Base-by-base conservation (phyloP, 2,797 vertebrate species). In the Liasis olivaceus region DNA sequence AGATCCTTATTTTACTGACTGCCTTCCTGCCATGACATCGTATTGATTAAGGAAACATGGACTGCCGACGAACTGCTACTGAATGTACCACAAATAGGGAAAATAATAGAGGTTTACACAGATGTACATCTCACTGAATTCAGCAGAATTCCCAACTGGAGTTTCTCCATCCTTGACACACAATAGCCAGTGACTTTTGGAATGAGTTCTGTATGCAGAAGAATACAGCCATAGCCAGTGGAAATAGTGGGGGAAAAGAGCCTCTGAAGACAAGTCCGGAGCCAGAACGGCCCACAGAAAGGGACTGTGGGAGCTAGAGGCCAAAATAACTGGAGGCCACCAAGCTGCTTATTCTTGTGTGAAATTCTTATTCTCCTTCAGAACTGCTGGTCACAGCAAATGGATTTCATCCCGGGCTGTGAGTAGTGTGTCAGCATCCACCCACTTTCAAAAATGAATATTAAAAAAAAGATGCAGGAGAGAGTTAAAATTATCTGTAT, bases 401-500 rank as follows among this genome's bases (percentile, higher is more conserved):
- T 20, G 28, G 22, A 42, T n/a, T 62, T 42, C 24, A 26, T 84
- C 56, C 42, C 13, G 1, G 47, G 26, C 26, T 24, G 26, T 24
- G 26, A 66, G 36, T 9, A 4, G 13, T 20, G 28, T 58, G 5
- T 87, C 51, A 36, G 58, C 58, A 59, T 60, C 31, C 20, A 36
- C 20, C 31, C 58, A 60, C 88, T 85, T 85, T 62, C 59, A 20
- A 51, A 63, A 90, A 31, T 1, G 12, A 47, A 63, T 5, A 17
- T n/a, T 22, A 0, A 5, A 36, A 26, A 89, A 59, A 88, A 89
- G 31, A 89, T 31, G 66, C 2, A 58, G 77, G 93, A 94, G 92
- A 89, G 12, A 64, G n/a, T 28, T 91, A 94, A 93, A 92, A 94
- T 60, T 54, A 59, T 54, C n/a, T 64, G 20, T 51, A 51, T 7